Evolutionary conservation across 2,113 vertebrate genomes (phyloP).

Genomic region (Caranx melampygus): DNA sequence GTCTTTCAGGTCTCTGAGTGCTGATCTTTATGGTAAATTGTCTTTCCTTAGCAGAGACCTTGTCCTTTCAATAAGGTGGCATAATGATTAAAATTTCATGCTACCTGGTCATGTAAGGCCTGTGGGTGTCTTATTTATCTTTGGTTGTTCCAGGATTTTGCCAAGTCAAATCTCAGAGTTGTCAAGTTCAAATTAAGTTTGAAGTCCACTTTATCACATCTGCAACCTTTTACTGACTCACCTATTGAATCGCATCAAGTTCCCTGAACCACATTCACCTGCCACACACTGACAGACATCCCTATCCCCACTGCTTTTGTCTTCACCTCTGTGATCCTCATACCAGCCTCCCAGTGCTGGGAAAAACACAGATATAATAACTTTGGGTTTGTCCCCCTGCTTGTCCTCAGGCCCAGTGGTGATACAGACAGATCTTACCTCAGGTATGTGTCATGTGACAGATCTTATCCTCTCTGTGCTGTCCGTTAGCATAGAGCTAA

Average conservation of each 20-base stretch:
- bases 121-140: background rate
- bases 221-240: constrained; percentile 28
- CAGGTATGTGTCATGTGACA: background rate
- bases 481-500: constrained; percentile 11
- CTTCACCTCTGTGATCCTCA: constrained; percentile 22
- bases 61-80: background rate
- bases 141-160: background rate
- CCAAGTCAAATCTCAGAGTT: background rate
- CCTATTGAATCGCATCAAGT: constrained; percentile 39
- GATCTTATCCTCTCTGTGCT: background rate
- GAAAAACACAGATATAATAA: constrained; percentile 38
- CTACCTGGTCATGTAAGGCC: background rate
- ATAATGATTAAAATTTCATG: background rate
- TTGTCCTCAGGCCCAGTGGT: constrained; percentile 1
- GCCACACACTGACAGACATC: constrained; percentile 31
- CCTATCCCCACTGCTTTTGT: constrained; percentile 14
- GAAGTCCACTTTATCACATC: constrained; percentile 27
- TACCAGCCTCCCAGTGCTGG: constrained; percentile 3
- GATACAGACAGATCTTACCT: constrained; percentile 8
- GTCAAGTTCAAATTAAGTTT: background rate
- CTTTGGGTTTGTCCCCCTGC: background rate
- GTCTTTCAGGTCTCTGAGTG: background rate
- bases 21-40: background rate
- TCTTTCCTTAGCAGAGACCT: background rate
- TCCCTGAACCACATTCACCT: constrained; percentile 55